These are phyloP conservation scores for Dolichomitus sp. DNA, from an alignment of 2,888 invertebrate genomes.

Conservation along the genomic window DNA sequence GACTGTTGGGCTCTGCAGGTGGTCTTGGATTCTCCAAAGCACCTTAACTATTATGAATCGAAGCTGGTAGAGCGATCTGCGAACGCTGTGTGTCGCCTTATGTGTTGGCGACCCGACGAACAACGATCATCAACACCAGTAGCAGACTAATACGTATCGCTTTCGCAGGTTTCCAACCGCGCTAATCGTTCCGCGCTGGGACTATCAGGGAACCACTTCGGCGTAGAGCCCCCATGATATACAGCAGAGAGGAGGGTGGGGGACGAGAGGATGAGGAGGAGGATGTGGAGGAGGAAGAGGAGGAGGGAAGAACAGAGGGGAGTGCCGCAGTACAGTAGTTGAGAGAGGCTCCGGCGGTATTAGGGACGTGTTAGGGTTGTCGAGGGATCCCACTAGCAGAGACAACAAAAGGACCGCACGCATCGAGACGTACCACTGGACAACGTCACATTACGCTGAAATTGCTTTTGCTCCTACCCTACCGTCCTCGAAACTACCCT, in stretches of 20 bases:
- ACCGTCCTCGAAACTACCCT: slow-evolving; percentile 15
- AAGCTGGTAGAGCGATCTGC: slow-evolving; percentile 8
- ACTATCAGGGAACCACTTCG: slow-evolving; percentile 74
- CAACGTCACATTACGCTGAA: slow-evolving; percentile 81
- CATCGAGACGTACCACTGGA: slow-evolving; percentile 82
- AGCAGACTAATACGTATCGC: slow-evolving; percentile 66
- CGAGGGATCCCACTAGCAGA: slow-evolving; percentile 79
- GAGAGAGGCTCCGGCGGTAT: slow-evolving; percentile 79
- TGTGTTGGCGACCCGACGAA: slow-evolving; percentile 35
- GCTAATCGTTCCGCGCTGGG: slow-evolving; percentile 81
- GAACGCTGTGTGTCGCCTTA: slow-evolving; percentile 3
- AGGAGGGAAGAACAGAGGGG: slow-evolving; percentile 31
- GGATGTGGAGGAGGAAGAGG: slow-evolving; percentile 53
- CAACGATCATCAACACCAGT: slow-evolving; percentile 61
- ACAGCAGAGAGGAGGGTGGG: slow-evolving; percentile 51
- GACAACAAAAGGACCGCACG: slow-evolving; percentile 85
- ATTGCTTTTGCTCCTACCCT: slow-evolving; percentile 71
- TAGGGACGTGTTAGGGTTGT: slow-evolving; percentile 84
- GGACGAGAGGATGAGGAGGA: slow-evolving; percentile 42
- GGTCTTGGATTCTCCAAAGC: slow-evolving; percentile 1
- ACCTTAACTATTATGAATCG: slow-evolving; percentile 18
- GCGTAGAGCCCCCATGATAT: slow-evolving; percentile 72
- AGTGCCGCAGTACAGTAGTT: slow-evolving; percentile 34
- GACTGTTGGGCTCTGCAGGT: neutral
- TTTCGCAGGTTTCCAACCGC: slow-evolving; percentile 77